These are phyloP conservation scores for Trachelipus rathkii DNA, from an alignment of 1,140 invertebrate genomes.

Conservation along the genomic window DNA sequence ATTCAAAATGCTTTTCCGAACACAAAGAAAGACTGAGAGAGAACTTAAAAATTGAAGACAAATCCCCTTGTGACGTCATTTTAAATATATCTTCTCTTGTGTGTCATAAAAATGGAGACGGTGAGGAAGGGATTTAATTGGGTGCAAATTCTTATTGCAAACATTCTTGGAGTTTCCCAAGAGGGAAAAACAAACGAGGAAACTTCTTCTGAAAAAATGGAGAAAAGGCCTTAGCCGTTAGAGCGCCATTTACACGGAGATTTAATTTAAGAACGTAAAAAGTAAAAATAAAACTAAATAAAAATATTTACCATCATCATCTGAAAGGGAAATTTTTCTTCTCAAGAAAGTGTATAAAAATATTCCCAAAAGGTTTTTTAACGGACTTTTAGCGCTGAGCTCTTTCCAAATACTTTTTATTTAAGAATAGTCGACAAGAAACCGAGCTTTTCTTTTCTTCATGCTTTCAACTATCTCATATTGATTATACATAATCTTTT, in stretches of 20 bases:
- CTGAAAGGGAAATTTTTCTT: no score
- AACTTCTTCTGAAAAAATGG: not conserved
- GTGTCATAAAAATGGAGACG: not conserved
- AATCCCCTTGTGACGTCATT: not conserved
- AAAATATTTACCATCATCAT: no score
- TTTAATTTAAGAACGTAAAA: not conserved
- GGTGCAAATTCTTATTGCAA: conserved; percentile 10
- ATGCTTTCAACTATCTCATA: no score
- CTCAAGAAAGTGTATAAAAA: no score
- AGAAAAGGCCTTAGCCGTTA: not conserved
- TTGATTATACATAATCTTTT: no score
- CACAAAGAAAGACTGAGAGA: not conserved
- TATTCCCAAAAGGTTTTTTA: no score
- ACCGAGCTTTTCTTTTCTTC: no score
- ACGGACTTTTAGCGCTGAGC: no score
- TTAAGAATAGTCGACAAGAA: no score
- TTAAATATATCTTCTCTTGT: not conserved
- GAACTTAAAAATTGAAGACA: not conserved
- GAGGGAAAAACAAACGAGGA: not conserved
- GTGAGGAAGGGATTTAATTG: conserved; percentile 1
- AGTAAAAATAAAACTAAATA: no score
- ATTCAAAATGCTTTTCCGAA: not conserved
- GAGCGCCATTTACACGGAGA: not conserved
- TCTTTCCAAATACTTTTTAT: no score
- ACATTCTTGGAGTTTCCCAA: not conserved